Percentiles rank a stretch among this genome's conserved stretches.
Evolutionary conservation across 1,140 invertebrate genomes (phyloP).

Genomic region (Zaprionus davidi): DNA sequence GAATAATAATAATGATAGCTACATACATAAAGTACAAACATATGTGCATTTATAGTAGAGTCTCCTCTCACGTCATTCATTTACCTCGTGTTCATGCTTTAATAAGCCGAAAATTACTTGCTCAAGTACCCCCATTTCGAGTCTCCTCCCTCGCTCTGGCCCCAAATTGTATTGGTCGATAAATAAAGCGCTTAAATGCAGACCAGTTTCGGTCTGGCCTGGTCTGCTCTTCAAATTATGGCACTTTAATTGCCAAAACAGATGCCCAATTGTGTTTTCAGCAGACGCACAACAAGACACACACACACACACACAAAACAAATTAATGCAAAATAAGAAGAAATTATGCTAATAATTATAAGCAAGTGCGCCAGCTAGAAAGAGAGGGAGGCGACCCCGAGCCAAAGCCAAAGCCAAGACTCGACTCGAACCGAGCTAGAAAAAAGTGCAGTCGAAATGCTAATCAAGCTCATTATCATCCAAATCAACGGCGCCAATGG

Average conservation of each 20-base stretch:
- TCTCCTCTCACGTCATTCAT: not conserved
- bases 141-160: conserved; percentile 1
- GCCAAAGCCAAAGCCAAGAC: conserved; percentile 19
- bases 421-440: not conserved
- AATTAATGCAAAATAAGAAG: conserved; percentile 76
- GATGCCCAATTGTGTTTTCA: conserved; percentile 37
- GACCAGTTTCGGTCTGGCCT: conserved; percentile 57
- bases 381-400: conserved; percentile 11
- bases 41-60: no score
- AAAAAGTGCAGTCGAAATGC: conserved; percentile 77
- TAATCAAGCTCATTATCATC: conserved; percentile 82
- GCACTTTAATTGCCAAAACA: conserved; percentile 73
- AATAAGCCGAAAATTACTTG: conserved; percentile 17
- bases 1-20: no score
- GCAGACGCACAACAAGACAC: conserved; percentile 36
- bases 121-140: not conserved
- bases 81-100: not conserved
- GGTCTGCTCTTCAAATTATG: conserved; percentile 52
- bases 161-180: conserved; percentile 55
- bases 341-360: conserved; percentile 83
- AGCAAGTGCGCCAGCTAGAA: conserved; percentile 61
- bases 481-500: conserved; percentile 67
- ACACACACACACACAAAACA: conserved; percentile 24
- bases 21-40: no score
- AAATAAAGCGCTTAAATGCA: conserved; percentile 62